phyloP scores from a whole-genome alignment of 2,797 vertebrate genomes.

The Poeciliopsis presidionis region DNA sequence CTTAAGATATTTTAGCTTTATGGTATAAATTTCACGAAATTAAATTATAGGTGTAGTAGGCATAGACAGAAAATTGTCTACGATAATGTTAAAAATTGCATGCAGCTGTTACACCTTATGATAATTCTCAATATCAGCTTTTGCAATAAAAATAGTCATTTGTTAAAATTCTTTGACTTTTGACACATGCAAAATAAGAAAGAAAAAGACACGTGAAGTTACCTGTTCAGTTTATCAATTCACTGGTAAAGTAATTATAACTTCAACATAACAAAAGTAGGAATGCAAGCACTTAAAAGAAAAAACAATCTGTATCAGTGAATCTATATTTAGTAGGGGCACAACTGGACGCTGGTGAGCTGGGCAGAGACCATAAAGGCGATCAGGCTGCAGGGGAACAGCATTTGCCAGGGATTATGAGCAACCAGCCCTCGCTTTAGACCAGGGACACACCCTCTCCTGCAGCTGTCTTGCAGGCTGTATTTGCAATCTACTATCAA shows the following conservation, averaged over 20 bases:
- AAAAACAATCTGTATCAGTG: constrained; percentile 56
- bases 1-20: background rate
- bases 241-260: constrained; percentile 47
- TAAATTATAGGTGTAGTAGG: background rate
- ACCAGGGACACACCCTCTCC: constrained; percentile 73
- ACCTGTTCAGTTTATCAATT: constrained; percentile 38
- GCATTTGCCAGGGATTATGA: constrained; percentile 84
- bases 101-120: constrained; percentile 13
- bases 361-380: constrained; percentile 81
- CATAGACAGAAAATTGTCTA: background rate
- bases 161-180: constrained; percentile 44
- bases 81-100: background rate
- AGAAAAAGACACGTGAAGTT: background rate
- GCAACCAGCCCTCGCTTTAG: constrained; percentile 77
- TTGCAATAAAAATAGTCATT: constrained; percentile 32
- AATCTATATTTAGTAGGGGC: constrained; percentile 80
- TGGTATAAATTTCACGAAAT: background rate
- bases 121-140: background rate
- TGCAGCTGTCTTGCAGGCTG: constrained; percentile 82
- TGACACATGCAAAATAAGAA: constrained; percentile 13
- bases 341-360: constrained; percentile 82
- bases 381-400: constrained; percentile 77
- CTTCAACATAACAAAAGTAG: constrained; percentile 34
- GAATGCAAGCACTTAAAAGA: constrained; percentile 62
- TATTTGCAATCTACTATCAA: constrained; percentile 77